phyloP scores from a whole-genome alignment of 2,888 invertebrate genomes.

The Opisthograptis luteolata region DNA sequence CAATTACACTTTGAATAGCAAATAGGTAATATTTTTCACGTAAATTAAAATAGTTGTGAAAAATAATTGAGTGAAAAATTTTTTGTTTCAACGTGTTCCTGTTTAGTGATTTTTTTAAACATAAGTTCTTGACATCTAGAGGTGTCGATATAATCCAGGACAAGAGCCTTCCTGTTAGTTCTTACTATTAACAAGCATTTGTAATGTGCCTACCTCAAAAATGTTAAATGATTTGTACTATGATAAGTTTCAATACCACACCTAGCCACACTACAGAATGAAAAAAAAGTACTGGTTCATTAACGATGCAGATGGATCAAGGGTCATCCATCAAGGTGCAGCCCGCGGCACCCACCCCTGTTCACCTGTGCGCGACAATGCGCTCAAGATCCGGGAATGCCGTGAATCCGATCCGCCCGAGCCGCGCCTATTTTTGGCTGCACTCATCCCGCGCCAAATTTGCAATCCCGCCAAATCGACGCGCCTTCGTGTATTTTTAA shows the following conservation, averaged over 20 bases:
- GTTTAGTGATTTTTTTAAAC: no score
- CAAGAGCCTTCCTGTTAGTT: no score
- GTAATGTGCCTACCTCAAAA: no score
- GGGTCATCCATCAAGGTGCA: not conserved
- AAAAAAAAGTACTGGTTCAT: not conserved
- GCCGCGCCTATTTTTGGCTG: conserved; percentile 72
- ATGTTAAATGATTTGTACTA: no score
- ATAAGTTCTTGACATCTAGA: no score
- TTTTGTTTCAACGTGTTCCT: no score
- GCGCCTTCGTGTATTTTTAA: conserved; percentile 77
- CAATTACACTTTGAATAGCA: not conserved
- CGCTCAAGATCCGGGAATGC: conserved; percentile 67
- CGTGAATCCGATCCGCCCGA: conserved; percentile 78
- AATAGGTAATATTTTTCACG: not conserved
- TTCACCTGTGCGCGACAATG: conserved; percentile 59
- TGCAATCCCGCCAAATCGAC: conserved; percentile 81
- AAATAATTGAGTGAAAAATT: no score
- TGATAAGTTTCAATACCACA: no score
- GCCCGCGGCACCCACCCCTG: not conserved
- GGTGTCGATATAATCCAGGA: no score
- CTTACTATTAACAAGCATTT: no score
- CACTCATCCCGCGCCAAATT: conserved; percentile 80
- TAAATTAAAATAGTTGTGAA: no score
- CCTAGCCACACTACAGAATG: no score
- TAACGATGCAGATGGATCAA: not conserved